These are phyloP conservation scores for Aproaerema taeniolella DNA, from an alignment of 2,888 invertebrate species.

Conservation along the genomic window DNA sequence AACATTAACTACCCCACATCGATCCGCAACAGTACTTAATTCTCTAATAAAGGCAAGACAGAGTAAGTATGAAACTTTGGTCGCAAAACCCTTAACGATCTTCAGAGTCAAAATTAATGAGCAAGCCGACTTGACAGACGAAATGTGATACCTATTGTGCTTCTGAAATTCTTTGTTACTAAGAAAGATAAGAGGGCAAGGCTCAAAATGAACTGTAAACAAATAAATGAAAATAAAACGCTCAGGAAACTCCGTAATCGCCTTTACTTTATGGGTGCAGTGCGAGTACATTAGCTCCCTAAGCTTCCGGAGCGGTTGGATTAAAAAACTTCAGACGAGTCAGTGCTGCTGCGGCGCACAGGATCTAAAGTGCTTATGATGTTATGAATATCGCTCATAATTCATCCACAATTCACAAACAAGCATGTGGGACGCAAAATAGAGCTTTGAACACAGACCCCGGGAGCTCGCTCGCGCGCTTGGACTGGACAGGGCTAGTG, in stretches of 20 bases:
- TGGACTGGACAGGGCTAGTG: too few relatives aligned
- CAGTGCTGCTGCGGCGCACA: slow-evolving; percentile 34
- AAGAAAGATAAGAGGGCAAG: too few relatives aligned
- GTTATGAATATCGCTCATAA: slow-evolving; percentile 47
- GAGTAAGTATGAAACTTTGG: background rate
- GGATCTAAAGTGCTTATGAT: slow-evolving; percentile 39
- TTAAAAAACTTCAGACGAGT: slow-evolving; percentile 29
- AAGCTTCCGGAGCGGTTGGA: slow-evolving; percentile 27
- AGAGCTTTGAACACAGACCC: slow-evolving; percentile 24
- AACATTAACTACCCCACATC: too few relatives aligned
- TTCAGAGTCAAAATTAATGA: slow-evolving; percentile 65
- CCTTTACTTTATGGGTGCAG: too few relatives aligned
- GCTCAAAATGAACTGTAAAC: too few relatives aligned
- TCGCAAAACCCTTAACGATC: slow-evolving; percentile 39
- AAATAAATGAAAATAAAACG: too few relatives aligned
- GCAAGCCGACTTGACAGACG: slow-evolving; percentile 53
- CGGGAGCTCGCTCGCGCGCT: slow-evolving; percentile 22
- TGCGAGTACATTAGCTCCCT: slow-evolving; percentile 8
- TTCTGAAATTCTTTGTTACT: background rate
- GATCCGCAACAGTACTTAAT: too few relatives aligned
- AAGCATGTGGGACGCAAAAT: slow-evolving; percentile 47
- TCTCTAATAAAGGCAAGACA: too few relatives aligned
- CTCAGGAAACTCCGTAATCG: too few relatives aligned
- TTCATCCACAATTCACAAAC: slow-evolving; percentile 44
- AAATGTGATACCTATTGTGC: slow-evolving; percentile 45